These are phyloP conservation scores for Protosalanx chinensis DNA, from an alignment of 2,797 vertebrate species.

Conservation along the genomic window DNA sequence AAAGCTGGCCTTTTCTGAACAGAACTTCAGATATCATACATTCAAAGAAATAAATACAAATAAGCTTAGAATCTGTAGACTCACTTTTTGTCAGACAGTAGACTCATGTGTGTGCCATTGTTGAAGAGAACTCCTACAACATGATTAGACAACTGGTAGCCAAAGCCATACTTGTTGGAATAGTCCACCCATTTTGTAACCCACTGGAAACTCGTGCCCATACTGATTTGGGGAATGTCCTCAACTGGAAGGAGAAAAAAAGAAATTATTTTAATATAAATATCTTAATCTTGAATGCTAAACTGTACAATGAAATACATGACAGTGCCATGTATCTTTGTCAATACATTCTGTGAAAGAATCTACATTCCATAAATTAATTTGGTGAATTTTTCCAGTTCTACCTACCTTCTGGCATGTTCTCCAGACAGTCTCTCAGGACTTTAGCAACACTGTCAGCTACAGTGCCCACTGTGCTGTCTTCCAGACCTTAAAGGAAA, in stretches of 20 bases:
- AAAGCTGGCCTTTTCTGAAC: background rate
- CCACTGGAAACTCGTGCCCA: constrained; percentile 80
- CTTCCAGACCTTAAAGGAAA: constrained; percentile 76
- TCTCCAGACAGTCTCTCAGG: constrained; percentile 79
- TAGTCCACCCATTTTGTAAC: constrained; percentile 91
- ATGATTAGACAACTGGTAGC: constrained; percentile 86
- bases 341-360: background rate
- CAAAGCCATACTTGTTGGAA: constrained; percentile 87
- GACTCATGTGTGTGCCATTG: constrained; percentile 85
- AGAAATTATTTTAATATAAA: background rate
- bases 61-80: constrained; percentile 22
- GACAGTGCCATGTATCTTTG: background rate
- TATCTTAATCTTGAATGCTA: background rate
- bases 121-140: constrained; percentile 86
- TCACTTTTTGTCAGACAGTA: constrained; percentile 84
- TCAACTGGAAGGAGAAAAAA: constrained; percentile 52
- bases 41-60: background rate
- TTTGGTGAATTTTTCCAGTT: background rate
- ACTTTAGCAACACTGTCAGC: constrained; percentile 81
- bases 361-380: background rate
- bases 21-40: background rate
- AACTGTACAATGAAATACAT: background rate
- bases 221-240: constrained; percentile 76
- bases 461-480: constrained; percentile 82
- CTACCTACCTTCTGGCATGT: constrained; percentile 74